A percentile compares a stretch with the other conserved stretches of the same genome.
These are phyloP conservation scores for Cryptomyrus ogoouensis DNA, from an alignment of 2,113 vertebrate species.

Conservation along the genomic window DNA sequence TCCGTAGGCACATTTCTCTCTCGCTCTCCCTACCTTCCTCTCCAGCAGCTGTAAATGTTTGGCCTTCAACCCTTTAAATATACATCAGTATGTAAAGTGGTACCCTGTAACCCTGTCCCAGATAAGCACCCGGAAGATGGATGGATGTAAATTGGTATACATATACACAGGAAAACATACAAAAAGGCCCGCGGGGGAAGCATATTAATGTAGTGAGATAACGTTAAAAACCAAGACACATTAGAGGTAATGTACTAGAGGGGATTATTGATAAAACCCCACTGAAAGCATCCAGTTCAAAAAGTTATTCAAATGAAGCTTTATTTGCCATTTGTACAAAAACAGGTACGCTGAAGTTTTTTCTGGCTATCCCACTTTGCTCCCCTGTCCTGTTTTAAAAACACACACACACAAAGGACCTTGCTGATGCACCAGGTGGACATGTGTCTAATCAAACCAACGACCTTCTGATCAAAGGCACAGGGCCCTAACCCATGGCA, in stretches of 20 bases:
- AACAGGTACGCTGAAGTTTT: neutral
- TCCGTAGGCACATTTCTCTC: neutral
- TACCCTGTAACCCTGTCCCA: neutral
- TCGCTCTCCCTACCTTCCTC: neutral
- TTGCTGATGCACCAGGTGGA: neutral
- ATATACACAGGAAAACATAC: neutral
- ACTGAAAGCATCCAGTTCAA: neutral
- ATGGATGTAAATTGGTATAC: neutral
- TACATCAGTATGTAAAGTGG: slow-evolving; percentile 14
- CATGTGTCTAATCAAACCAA: neutral
- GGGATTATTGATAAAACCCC: neutral
- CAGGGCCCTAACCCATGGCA: neutral
- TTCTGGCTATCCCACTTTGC: neutral
- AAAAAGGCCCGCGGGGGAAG: neutral
- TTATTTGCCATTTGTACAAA: neutral
- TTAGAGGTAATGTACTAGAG: neutral
- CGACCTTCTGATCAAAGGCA: neutral
- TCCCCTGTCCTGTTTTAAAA: neutral
- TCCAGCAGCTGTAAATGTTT: neutral
- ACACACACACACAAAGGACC: neutral
- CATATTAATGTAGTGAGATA: neutral
- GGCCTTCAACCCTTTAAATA: slow-evolving; percentile 1
- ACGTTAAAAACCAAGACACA: neutral
- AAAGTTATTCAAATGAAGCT: neutral
- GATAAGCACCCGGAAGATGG: neutral